Percentiles rank a stretch among this genome's conserved stretches.
Evolutionary conservation across 2,888 invertebrate species (phyloP).

Genomic region (Oscheius myriophilus): DNA sequence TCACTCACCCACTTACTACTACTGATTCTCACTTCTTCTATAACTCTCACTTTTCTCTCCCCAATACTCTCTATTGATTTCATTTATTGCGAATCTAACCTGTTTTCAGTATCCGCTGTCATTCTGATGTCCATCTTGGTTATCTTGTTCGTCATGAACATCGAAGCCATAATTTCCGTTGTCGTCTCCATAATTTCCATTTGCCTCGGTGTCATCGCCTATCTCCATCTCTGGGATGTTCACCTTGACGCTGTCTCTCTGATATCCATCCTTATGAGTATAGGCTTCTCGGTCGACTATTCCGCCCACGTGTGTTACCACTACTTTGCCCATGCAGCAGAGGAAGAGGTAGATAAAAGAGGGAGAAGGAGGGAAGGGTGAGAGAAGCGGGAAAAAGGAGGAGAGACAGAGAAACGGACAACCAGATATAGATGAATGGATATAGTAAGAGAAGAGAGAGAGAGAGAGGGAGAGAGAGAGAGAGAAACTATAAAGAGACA

Average conservation of each 20-base stretch:
- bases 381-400: not conserved
- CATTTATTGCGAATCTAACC: no score
- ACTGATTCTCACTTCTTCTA: no score
- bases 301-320: slow-evolving; percentile 69
- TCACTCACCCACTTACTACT: no score
- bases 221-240: slow-evolving; percentile 67
- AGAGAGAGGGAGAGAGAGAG: not conserved
- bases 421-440: not conserved
- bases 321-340: slow-evolving; percentile 63
- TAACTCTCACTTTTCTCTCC: no score
- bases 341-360: slow-evolving; percentile 23
- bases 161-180: slow-evolving; percentile 67
- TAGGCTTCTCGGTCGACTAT: slow-evolving; percentile 68
- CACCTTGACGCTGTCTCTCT: slow-evolving; percentile 67
- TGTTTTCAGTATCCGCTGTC: slow-evolving; percentile 61
- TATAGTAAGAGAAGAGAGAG: not conserved
- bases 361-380: not conserved
- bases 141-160: slow-evolving; percentile 62
- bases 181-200: slow-evolving; percentile 67
- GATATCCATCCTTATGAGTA: slow-evolving; percentile 67
- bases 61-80: no score
- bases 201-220: slow-evolving; percentile 63
- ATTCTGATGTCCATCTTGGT: slow-evolving; percentile 67
- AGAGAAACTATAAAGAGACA: no score
- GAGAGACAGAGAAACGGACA: no score